Evolutionary conservation across 2,113 vertebrate species (phyloP).

Genomic region (Leucosticte australis): DNA sequence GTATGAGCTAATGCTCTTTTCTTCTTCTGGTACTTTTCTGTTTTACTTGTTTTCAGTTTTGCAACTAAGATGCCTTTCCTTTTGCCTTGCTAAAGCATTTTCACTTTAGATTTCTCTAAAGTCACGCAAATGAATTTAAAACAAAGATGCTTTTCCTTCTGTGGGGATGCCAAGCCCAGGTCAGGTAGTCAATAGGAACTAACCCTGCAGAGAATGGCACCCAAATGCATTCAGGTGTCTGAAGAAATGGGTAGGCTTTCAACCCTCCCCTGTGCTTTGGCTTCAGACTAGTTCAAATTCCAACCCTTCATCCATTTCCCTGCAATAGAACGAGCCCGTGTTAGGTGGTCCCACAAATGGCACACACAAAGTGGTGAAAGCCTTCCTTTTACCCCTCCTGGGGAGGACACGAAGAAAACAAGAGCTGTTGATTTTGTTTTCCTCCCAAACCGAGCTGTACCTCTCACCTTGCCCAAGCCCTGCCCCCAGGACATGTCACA

Average conservation of each 20-base stretch:
- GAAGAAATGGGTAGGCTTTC: background rate
- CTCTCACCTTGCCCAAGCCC: background rate
- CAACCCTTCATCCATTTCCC: background rate
- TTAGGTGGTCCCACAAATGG: background rate
- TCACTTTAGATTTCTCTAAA: background rate
- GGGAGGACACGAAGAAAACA: background rate
- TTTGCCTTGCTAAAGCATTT: background rate
- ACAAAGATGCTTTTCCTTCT: background rate
- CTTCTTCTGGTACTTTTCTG: background rate
- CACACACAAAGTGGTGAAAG: background rate
- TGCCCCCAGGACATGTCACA: background rate
- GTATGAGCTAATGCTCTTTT: background rate
- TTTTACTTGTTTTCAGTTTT: background rate
- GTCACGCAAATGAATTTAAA: background rate
- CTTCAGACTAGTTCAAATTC: background rate
- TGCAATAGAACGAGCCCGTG: accelerated
- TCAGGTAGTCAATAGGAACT: background rate
- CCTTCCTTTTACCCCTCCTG: background rate
- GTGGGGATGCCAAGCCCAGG: background rate
- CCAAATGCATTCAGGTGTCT: background rate
- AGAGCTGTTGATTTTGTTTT: background rate
- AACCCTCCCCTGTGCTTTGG: background rate
- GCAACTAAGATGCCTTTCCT: background rate
- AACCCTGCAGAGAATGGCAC: background rate
- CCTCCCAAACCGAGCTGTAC: background rate